Percentiles rank a stretch among this genome's conserved stretches.
These are phyloP conservation scores for Amphimedon queenslandica DNA, from an alignment of 37 sponge, comb jelly and placozoan species.

Conservation along the genomic window DNA sequence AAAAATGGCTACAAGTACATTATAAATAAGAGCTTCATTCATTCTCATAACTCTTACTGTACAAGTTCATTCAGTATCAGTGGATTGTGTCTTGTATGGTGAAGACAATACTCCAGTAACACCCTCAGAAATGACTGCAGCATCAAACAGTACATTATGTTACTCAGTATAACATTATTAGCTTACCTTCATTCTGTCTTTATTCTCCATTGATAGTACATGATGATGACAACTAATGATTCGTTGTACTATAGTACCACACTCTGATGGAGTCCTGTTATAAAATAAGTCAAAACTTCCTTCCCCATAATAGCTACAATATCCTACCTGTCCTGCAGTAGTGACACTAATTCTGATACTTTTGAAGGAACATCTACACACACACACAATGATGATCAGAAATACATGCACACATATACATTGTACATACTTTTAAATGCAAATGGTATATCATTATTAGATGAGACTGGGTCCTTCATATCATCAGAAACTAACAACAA, in stretches of 20 bases:
- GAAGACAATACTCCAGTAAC: no score
- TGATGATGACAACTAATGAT: slow-evolving; percentile 61
- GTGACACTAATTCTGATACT: slow-evolving; percentile 19
- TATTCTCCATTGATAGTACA: slow-evolving; percentile 52
- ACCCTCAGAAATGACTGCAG: no score
- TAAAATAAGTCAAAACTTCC: not conserved
- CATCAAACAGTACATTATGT: not conserved
- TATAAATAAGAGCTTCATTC: no score
- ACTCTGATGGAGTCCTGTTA: slow-evolving; percentile 45
- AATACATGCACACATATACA: no score
- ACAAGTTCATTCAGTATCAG: no score
- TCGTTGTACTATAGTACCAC: slow-evolving; percentile 57
- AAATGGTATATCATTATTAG: slow-evolving; percentile 46
- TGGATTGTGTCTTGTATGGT: no score
- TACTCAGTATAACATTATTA: not conserved
- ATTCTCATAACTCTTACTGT: no score
- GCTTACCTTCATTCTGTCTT: slow-evolving; percentile 42
- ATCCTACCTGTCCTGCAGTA: slow-evolving; percentile 29
- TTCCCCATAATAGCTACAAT: not conserved
- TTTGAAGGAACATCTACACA: slow-evolving; percentile 46
- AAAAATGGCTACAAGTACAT: no score
- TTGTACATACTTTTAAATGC: slow-evolving; percentile 24
- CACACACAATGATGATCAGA: no score
- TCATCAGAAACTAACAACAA: no score
- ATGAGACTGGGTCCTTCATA: no score